phyloP scores from a whole-genome alignment of 2,113 vertebrate species.

The Ophiodon elongatus region DNA sequence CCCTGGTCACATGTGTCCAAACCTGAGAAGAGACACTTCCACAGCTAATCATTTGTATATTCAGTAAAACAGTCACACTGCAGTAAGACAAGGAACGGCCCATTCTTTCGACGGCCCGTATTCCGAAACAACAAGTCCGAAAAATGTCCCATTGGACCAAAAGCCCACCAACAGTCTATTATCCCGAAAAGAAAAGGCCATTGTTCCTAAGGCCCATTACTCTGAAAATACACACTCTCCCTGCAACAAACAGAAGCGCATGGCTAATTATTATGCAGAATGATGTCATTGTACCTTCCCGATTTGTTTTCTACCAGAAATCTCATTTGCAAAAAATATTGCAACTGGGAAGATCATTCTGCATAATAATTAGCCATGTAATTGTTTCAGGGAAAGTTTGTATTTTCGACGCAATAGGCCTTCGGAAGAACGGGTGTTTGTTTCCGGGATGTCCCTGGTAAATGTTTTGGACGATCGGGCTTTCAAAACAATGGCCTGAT shows the following conservation, averaged over 20 bases:
- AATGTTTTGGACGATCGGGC: not conserved
- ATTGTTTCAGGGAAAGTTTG: not conserved
- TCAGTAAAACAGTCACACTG: not conserved
- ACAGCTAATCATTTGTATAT: not conserved
- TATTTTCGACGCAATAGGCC: not conserved
- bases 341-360: not conserved
- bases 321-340: not conserved
- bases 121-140: not conserved
- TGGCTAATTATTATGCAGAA: not conserved
- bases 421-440: not conserved
- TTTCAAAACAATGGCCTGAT: not conserved
- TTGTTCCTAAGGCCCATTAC: not conserved
- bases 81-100: not conserved
- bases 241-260: not conserved
- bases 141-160: not conserved
- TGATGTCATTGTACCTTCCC: not conserved
- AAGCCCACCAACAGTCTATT: not conserved
- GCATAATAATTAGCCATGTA: not conserved
- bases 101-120: not conserved
- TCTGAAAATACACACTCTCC: not conserved
- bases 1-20: constrained; percentile 74
- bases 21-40: constrained; percentile 67
- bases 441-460: not conserved
- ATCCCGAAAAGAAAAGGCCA: not conserved
- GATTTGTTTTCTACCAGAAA: not conserved